Evolutionary conservation across 2,888 invertebrate genomes (phyloP).

Genomic region (Germaria angustata): DNA sequence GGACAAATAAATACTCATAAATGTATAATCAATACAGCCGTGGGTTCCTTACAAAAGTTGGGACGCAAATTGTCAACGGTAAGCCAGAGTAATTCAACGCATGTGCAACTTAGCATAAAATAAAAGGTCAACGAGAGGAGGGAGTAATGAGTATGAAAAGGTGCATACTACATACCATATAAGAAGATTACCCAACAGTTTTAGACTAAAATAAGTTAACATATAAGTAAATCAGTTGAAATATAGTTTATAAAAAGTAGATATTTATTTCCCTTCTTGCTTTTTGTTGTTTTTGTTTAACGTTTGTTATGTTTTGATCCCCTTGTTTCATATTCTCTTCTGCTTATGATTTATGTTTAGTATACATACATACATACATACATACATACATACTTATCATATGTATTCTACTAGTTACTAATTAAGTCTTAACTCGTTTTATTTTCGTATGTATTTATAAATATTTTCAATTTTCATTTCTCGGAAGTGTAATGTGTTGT

Average conservation of each 20-base stretch:
- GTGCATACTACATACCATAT: constrained; percentile 2
- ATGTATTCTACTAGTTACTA: constrained; percentile 18
- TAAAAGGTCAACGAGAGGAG: constrained; percentile 28
- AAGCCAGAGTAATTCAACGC: constrained; percentile 77
- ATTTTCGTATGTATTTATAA: constrained; percentile 19
- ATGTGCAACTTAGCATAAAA: constrained; percentile 75
- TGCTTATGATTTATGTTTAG: constrained; percentile 35
- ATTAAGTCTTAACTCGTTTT: constrained; percentile 33
- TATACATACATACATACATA: not conserved
- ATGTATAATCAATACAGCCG: constrained; percentile 79
- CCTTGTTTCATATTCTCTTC: not conserved
- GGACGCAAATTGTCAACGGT: constrained; percentile 77
- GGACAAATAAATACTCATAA: constrained; percentile 47
- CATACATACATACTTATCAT: constrained; percentile 9
- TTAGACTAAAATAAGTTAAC: constrained; percentile 52
- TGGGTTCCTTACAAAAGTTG: constrained; percentile 82
- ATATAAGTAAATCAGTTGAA: constrained; percentile 16
- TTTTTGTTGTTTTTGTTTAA: constrained; percentile 1
- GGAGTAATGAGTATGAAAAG: constrained; percentile 10
- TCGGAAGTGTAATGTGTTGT: constrained; percentile 38
- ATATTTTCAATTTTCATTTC: constrained; percentile 24
- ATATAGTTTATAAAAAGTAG: constrained; percentile 9
- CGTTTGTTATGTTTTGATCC: constrained; percentile 3
- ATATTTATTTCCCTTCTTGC: not conserved
- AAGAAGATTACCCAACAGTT: constrained; percentile 57